Conservation (phyloP, 2,797 vertebrate species). For the Manis javanica region DNA sequence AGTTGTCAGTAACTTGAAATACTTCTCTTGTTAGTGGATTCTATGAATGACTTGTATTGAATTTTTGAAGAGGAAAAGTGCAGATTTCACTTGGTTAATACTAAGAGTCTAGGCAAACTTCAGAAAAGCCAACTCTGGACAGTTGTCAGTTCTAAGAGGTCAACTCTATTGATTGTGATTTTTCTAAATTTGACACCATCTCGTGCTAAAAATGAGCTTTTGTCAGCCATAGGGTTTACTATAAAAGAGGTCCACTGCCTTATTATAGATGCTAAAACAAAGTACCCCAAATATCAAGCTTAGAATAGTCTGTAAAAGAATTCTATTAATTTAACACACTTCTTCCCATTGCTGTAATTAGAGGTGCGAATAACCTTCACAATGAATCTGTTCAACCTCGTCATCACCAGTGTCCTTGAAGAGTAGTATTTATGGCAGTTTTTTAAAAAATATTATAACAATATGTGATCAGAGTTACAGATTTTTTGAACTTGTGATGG, state of each 20-base stretch:
- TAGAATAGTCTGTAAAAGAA: neutral
- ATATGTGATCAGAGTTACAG: neutral
- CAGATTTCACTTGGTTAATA: neutral
- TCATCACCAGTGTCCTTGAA: conserved; percentile 52
- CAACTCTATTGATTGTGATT: neutral
- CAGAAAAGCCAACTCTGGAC: neutral
- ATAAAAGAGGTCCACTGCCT: neutral
- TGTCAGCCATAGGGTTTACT: neutral
- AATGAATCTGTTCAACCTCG: neutral
- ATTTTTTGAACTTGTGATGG: neutral
- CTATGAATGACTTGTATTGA: neutral
- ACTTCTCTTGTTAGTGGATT: neutral
- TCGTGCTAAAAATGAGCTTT: neutral
- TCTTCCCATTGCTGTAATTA: conserved; percentile 47
- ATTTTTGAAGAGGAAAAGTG: neutral
- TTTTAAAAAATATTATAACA: neutral
- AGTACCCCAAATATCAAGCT: neutral
- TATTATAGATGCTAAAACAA: neutral
- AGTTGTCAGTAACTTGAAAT: neutral
- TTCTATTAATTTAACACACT: conserved; percentile 49
- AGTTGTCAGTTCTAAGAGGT: neutral
- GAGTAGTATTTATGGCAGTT: neutral
- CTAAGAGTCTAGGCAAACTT: neutral
- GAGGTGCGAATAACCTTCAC: conserved; percentile 45
- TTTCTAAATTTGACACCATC: neutral